Evolutionary conservation across 2,888 invertebrate genomes (phyloP), one percentile per base, ranked within the genome.

Genomic region (Drosophila dives): DNA sequence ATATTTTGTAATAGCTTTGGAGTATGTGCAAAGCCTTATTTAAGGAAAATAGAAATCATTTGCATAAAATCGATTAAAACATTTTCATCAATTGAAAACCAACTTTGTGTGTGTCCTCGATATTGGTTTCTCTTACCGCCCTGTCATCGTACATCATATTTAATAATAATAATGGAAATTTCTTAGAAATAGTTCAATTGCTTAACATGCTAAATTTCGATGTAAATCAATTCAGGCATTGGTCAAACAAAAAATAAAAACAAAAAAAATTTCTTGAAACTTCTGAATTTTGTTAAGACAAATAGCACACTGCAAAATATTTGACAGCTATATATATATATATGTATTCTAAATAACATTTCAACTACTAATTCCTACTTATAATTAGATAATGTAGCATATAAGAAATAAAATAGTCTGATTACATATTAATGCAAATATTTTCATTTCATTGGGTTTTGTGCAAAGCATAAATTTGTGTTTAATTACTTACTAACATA

Each of bases 1-100:
- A 82, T 89, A 85, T 90, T 84, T 87, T 85, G 90, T 89, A 89
- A 89, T 89, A 90, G 90, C 66, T 82, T 86, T 87, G 64, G 75
- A 89, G 88, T 89, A 85, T 77, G 79, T 81, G 75, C 72, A 56
- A 63, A 68, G 59, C 51, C 40, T 29, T 2, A 33, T 56, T 51
- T 71, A 66, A 73, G 78, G 89, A 78, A 75, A 83, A 83, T 69
- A 83, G 73, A 83, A 83, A 71, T 83, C 69, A 90, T 86, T 90
- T 86, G 87, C 85, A 90, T 90, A 86, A 86, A 90, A 90, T 86
- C 85, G 89, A 86, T 86, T 86, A 86, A 76, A 76, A 61, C 70
- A 90, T 89, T 77, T 84, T 73, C 58, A 59, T 53, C 75, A 80
- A 86, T 86, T 78, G 29, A 55, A 53, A 49, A 34, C 49, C 64